A percentile compares a stretch with the other conserved stretches of the same genome.
phyloP scores from a whole-genome alignment of 2,113 vertebrate genomes.

The Oryzias melastigma region DNA sequence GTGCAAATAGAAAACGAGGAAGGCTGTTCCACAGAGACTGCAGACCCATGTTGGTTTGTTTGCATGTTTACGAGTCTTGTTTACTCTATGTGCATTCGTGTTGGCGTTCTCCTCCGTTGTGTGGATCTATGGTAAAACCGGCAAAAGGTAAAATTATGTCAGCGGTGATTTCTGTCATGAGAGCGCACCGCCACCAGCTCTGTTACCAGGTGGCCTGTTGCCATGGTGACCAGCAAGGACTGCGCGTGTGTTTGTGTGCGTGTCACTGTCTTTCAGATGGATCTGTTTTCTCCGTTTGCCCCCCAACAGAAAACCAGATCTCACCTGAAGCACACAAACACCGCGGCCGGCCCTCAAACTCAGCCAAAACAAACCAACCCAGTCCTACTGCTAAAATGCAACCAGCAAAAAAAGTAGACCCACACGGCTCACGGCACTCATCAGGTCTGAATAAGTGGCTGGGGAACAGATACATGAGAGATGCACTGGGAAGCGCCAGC shows the following conservation, averaged over 20 bases:
- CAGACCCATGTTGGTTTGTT: background rate
- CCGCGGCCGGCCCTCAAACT: too few relatives aligned
- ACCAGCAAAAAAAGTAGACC: too few relatives aligned
- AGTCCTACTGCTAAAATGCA: too few relatives aligned
- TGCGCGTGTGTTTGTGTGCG: slow-evolving; percentile 3
- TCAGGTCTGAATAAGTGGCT: too few relatives aligned
- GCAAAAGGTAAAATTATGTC: background rate
- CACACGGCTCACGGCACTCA: too few relatives aligned
- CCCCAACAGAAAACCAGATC: slow-evolving; percentile 15
- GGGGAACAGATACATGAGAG: too few relatives aligned
- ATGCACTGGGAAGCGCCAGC: too few relatives aligned
- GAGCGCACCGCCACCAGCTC: slow-evolving; percentile 24
- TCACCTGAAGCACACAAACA: too few relatives aligned
- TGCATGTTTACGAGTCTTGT: background rate
- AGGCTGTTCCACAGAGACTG: too few relatives aligned
- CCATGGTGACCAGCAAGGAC: slow-evolving; percentile 50
- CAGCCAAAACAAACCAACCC: too few relatives aligned
- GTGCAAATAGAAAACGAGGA: too few relatives aligned
- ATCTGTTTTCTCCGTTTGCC: slow-evolving; percentile 54
- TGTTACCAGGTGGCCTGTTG: slow-evolving; percentile 60
- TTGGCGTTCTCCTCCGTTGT: slow-evolving; percentile 2
- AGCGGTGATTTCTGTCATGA: slow-evolving; percentile 11
- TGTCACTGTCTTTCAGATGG: slow-evolving; percentile 19
- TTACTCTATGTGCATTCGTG: slow-evolving; percentile 15
- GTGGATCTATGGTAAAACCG: too few relatives aligned